Percentiles rank a stretch among this genome's conserved stretches.
phyloP scores from a whole-genome alignment of 2,797 vertebrate species.

The Paedocypris micromegethes region DNA sequence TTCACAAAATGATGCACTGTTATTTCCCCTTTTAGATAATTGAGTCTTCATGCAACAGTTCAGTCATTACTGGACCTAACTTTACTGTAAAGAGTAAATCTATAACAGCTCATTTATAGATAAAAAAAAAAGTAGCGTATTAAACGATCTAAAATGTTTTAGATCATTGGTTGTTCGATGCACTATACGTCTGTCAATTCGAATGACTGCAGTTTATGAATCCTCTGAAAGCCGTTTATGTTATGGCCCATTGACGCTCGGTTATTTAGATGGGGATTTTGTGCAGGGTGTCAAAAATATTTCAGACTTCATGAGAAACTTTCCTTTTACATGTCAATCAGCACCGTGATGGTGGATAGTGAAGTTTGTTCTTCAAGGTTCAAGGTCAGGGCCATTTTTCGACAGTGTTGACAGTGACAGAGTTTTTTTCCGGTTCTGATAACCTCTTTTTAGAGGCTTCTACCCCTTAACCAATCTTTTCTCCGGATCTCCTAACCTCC shows the following conservation, averaged over 20 bases:
- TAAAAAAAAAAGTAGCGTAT: not conserved
- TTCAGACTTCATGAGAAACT: no score
- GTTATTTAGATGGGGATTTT: no score
- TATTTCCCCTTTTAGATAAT: conserved; percentile 25
- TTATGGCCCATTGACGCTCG: not conserved
- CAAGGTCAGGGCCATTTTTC: no score
- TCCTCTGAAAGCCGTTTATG: not conserved
- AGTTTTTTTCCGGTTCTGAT: no score
- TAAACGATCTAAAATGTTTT: conserved; percentile 6
- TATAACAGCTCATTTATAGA: not conserved
- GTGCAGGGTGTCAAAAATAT: no score
- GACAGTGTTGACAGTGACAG: no score
- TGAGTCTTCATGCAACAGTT: conserved; percentile 20
- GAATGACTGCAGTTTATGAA: not conserved
- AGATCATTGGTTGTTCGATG: not conserved
- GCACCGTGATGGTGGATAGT: no score
- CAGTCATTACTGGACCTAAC: conserved; percentile 15
- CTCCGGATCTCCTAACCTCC: no score
- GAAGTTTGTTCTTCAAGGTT: no score
- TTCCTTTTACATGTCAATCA: no score
- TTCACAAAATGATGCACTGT: conserved; percentile 17
- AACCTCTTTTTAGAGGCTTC: no score
- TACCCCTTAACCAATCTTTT: no score
- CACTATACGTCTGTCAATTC: conserved; percentile 13
- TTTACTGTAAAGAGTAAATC: not conserved